phyloP scores from a whole-genome alignment of 2,888 invertebrate species.

The Pollenia labialis region DNA sequence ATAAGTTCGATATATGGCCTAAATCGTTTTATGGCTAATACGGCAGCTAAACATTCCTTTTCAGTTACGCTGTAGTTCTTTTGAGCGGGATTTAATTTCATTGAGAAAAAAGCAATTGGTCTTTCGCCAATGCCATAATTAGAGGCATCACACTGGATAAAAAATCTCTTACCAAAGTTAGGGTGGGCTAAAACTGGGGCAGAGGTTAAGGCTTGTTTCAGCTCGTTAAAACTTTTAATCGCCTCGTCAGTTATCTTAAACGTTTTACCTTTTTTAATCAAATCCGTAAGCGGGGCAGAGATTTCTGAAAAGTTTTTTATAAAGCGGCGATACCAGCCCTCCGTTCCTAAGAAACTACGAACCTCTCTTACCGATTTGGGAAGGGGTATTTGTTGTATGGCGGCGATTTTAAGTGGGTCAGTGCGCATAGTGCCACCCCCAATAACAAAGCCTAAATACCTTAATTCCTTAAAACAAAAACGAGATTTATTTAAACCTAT shows the following conservation, averaged over 20 bases:
- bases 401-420: constrained; percentile 58
- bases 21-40: constrained; percentile 14
- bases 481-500: constrained; percentile 55
- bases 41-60: constrained; percentile 69
- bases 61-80: constrained; percentile 65
- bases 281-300: too few species aligned
- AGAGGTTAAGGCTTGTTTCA: background rate
- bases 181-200: constrained; percentile 31
- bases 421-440: constrained; percentile 51
- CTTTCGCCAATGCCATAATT: background rate
- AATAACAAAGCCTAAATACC: constrained; percentile 64
- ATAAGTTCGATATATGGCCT: background rate
- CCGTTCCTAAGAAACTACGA: too few species aligned
- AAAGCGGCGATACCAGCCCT: too few species aligned
- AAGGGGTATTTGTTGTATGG: constrained; percentile 4
- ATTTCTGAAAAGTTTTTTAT: too few species aligned
- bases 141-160: constrained; percentile 69
- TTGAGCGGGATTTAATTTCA: constrained; percentile 63
- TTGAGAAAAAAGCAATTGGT: constrained; percentile 53
- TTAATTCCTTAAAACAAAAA: constrained; percentile 70
- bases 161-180: constrained; percentile 63
- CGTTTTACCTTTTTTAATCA: too few species aligned
- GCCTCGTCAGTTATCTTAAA: background rate
- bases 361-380: too few species aligned
- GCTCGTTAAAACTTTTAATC: background rate